Percentiles rank a stretch among this genome's conserved stretches.
These are phyloP conservation scores for Pseudochirops corinnae DNA, from an alignment of 2,797 vertebrate genomes.

Conservation along the genomic window DNA sequence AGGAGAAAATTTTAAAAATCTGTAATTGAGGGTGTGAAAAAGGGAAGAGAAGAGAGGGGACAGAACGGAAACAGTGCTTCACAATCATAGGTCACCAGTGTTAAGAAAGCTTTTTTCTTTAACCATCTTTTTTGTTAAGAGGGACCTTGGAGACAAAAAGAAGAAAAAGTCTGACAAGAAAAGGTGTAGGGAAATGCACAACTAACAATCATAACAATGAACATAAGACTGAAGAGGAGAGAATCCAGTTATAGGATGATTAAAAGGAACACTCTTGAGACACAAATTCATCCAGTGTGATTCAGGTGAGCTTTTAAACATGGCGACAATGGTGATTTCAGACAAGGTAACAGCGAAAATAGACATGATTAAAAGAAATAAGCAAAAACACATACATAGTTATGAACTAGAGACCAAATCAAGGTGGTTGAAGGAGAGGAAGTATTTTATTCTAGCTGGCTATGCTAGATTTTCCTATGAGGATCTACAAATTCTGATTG, in stretches of 20 bases:
- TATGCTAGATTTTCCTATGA: background rate
- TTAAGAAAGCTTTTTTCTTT: background rate
- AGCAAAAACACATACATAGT: background rate
- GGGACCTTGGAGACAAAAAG: background rate
- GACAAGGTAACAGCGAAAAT: background rate
- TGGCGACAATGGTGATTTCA: background rate
- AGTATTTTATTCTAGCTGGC: background rate
- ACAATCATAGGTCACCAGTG: background rate
- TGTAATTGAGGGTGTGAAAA: background rate
- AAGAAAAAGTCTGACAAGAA: background rate
- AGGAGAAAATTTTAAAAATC: background rate
- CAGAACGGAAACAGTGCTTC: background rate
- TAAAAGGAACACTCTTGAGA: background rate
- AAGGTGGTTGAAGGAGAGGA: background rate
- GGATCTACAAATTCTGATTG: background rate
- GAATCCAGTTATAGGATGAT: background rate
- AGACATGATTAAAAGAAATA: background rate
- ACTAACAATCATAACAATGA: background rate
- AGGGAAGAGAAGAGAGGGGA: background rate
- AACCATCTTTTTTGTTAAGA: background rate
- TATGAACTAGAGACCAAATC: background rate
- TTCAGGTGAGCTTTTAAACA: background rate
- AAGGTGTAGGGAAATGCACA: background rate
- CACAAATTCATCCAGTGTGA: background rate
- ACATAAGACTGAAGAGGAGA: background rate